Base-by-base conservation (phyloP, 35 echinoderm and acorn worm species). In the Apostichopus parvimensis region DNA sequence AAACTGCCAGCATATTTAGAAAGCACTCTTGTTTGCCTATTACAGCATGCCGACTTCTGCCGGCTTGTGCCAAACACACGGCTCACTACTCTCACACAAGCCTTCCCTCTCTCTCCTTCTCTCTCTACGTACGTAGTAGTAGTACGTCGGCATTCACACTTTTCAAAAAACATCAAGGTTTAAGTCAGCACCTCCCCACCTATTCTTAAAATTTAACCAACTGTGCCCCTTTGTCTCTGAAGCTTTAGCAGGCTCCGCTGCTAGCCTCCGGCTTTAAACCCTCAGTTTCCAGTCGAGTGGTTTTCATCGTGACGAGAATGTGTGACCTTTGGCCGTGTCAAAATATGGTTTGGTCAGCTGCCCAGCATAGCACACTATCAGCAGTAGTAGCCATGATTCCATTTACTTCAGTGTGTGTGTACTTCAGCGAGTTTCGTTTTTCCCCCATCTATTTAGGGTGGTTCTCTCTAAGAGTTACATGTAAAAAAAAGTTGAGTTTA, bases 321-420 rank as follows among this genome's bases (percentile, higher is more conserved):
- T 65, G 62, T 72, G 86, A 88, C 86, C 86, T 88, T 72, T 88
- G 86, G 86, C 86, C 86, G 86, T 84, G 81, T 84, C 81, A 84
- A 58, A 56, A 61, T 84, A 84, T 84, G 13, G 15, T 84, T 84
- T 84, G 81, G 81, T 84, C 81, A 58, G 78, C 83, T 87, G 83
- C 58, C 54, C n/a, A 58, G 11, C 7, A 54, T 6, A 45, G 3
- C 34, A 4, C 34, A 4, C 2, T 68, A 68, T 12, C 64, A 68
- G 64, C 78, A 28, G 78, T 22, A 12, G 9, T 80, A 82, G 22
- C 7, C 45, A 82, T 82, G 26, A 11, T 82, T 82, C 45, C 55
- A 82, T 82, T 82, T 9, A 57, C 5, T 8, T 34, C 12, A 45
- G 34, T 45, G 34, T 88, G 9, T 72, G 86, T 24, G 60, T 88